Base-by-base conservation (phyloP, 2,888 invertebrate genomes). In the Hydropsyche betteni region DNA sequence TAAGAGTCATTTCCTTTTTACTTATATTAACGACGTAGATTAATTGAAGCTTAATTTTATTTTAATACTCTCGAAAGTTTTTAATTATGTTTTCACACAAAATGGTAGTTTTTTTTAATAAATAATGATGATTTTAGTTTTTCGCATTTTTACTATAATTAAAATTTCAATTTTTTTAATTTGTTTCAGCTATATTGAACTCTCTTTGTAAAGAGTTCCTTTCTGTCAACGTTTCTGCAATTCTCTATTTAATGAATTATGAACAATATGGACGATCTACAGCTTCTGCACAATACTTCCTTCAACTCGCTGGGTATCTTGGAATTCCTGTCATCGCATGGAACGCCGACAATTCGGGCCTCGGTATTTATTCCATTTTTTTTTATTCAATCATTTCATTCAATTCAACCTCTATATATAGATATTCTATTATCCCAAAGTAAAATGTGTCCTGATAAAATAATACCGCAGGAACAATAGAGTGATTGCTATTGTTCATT, bases 301-400 rank as follows among this genome's bases (percentile, higher is more conserved):
- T 97, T 80, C 96, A 97, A 87, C 89, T 97, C 82, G 95, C 96
- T 80, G 96, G 95, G 76, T 97, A 97, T 86, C 89, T 97, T 81
- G 97, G 97, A 80, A 96, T 98, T 83, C 98, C 98, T 81, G 96
- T 98, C 73, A 96, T 98, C 81, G 96, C 96, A 7, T 98, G 98
- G 98, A 98, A 98, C 86, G 97, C 97, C 7, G 98, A 98, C 85
- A 98, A 98, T 86, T 96, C 97, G 55, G 98, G 97, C 53, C 89
- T 97, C 76, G 91, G 89, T 81, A 84, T 88, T 69, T 68, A 44
- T 44, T 44, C 44, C 44, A 8, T 44, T 10, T 44, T 44, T 44
- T 44, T 44, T 44, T 4, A 44, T 8, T 44, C 44, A 44, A 44
- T 6, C 10, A 10, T 10, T 44, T 44, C 44, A 44, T 8, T 44